A percentile compares a stretch with the other conserved stretches of the same genome.
Evolutionary conservation across 1,140 invertebrate species (phyloP).

Genomic region (Neelides sp.): DNA sequence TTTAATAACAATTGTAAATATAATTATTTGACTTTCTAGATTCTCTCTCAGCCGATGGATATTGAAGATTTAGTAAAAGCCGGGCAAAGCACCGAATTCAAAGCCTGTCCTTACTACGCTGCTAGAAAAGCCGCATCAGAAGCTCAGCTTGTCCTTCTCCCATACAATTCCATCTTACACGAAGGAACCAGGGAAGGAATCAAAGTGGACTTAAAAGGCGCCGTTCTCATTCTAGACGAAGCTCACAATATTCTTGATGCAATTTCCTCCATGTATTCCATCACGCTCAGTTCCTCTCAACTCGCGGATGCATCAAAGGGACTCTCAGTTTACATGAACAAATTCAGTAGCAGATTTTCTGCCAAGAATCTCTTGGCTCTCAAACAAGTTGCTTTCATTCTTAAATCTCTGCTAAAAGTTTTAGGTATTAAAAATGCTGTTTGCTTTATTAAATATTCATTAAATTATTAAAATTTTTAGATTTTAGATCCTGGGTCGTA

Average conservation of each 20-base stretch:
- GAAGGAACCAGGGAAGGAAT: slow-evolving; percentile 66
- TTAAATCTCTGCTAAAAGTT: slow-evolving; percentile 58
- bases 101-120: slow-evolving; percentile 84
- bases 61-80: slow-evolving; percentile 69
- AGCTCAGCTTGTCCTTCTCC: slow-evolving; percentile 61
- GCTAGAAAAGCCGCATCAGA: slow-evolving; percentile 61
- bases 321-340: slow-evolving; percentile 49
- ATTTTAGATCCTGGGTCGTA: too few relatives aligned
- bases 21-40: slow-evolving; percentile 33
- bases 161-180: slow-evolving; percentile 80
- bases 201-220: slow-evolving; percentile 69
- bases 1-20: slow-evolving; percentile 8
- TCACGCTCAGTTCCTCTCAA: slow-evolving; percentile 7
- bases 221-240: slow-evolving; percentile 88
- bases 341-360: slow-evolving; percentile 62
- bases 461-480: too few relatives aligned
- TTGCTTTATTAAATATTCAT: too few relatives aligned
- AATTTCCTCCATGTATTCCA: slow-evolving; percentile 63
- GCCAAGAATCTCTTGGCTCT: slow-evolving; percentile 70
- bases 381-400: slow-evolving; percentile 72
- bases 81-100: slow-evolving; percentile 47
- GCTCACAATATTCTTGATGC: slow-evolving; percentile 92
- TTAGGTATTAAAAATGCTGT: slow-evolving; percentile 37
- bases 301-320: slow-evolving; percentile 16
- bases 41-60: slow-evolving; percentile 62